A percentile compares a stretch with the other conserved stretches of the same genome.
These are phyloP conservation scores for Thymelicus sylvestris DNA, from an alignment of 2,888 invertebrate genomes.

Conservation along the genomic window DNA sequence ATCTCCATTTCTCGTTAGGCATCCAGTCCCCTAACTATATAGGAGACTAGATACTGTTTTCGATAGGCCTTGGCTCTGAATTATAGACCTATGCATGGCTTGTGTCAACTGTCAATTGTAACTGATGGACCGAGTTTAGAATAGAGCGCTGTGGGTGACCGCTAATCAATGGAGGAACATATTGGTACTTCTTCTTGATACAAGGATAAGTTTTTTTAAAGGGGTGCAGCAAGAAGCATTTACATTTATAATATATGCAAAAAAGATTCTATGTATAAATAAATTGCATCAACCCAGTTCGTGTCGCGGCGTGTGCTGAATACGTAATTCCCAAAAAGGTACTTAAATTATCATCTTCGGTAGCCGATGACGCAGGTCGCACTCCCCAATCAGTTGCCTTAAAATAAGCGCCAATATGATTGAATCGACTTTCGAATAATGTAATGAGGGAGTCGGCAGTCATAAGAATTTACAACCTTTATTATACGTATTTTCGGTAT, in stretches of 20 bases:
- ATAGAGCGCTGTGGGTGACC: no score
- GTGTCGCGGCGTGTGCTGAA: slow-evolving; percentile 53
- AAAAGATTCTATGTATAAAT: slow-evolving; percentile 13
- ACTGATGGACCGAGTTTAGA: no score
- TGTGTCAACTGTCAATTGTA: no score
- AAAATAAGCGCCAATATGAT: slow-evolving; percentile 64
- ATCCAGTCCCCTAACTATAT: neutral
- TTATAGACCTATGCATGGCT: no score
- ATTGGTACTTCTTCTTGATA: neutral
- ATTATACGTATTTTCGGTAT: slow-evolving; percentile 29
- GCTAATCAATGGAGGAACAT: no score
- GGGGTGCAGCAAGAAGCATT: slow-evolving; percentile 4
- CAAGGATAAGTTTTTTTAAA: slow-evolving; percentile 13
- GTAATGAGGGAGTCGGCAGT: slow-evolving; percentile 26
- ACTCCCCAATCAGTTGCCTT: slow-evolving; percentile 53
- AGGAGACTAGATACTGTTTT: no score
- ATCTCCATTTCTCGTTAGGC: slow-evolving; percentile 29
- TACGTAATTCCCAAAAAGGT: slow-evolving; percentile 56
- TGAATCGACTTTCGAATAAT: slow-evolving; percentile 22
- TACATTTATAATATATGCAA: slow-evolving; percentile 15
- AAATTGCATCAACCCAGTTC: slow-evolving; percentile 16
- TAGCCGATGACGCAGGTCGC: slow-evolving; percentile 45
- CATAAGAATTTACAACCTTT: slow-evolving; percentile 24
- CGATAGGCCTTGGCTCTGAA: no score
- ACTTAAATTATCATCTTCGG: slow-evolving; percentile 57